These are phyloP conservation scores for Apostichopus californicus DNA, from an alignment of 35 echinoderm and acorn worm species.

Conservation along the genomic window DNA sequence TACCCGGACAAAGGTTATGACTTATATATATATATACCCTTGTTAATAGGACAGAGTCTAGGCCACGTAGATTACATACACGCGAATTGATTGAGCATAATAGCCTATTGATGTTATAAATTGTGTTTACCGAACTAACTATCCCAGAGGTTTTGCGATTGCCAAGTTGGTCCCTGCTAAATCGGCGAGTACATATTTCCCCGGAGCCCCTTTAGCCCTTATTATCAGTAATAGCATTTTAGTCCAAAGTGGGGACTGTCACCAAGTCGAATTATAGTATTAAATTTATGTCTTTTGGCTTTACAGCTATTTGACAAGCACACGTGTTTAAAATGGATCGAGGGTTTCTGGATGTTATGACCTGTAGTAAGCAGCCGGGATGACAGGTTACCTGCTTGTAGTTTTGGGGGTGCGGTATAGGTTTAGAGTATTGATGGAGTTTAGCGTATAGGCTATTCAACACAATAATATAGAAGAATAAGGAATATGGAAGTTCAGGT, in stretches of 20 bases:
- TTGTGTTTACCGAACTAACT: slow-evolving; percentile 15
- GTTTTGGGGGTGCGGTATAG: too few relatives aligned
- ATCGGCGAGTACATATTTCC: neutral
- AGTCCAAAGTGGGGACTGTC: neutral
- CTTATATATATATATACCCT: neutral
- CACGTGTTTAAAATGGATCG: too few relatives aligned
- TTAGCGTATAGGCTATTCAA: too few relatives aligned
- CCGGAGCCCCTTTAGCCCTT: neutral
- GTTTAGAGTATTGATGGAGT: too few relatives aligned
- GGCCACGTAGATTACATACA: too few relatives aligned
- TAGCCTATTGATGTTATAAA: slow-evolving; percentile 9
- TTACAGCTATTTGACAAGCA: too few relatives aligned
- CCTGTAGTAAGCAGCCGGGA: too few relatives aligned
- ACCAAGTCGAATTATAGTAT: slow-evolving; percentile 10
- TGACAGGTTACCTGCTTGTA: too few relatives aligned
- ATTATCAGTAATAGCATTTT: neutral
- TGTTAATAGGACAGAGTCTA: too few relatives aligned
- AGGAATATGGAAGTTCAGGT: too few relatives aligned
- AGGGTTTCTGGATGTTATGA: too few relatives aligned
- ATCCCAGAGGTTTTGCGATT: slow-evolving; percentile 27
- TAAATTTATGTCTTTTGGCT: slow-evolving; percentile 18
- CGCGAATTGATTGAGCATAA: neutral
- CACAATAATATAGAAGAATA: too few relatives aligned
- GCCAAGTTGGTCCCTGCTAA: neutral
- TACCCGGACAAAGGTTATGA: slow-evolving; percentile 1